Base-by-base conservation (phyloP, 2,888 invertebrate genomes). In the Lasioglossum pauxillum region DNA sequence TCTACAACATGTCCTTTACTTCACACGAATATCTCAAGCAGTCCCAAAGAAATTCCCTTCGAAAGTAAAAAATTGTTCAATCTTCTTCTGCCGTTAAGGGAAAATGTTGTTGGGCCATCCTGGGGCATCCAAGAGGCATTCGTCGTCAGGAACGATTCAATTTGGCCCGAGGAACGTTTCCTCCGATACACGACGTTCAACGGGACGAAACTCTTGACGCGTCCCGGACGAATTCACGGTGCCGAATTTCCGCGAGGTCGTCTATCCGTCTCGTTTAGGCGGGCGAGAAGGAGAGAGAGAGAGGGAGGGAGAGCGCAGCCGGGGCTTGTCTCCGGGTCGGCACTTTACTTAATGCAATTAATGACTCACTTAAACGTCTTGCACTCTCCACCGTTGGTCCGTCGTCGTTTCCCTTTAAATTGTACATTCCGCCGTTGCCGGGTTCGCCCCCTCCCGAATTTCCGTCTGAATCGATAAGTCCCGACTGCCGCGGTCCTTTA, bases 301-400 rank as follows among this genome's bases (percentile, higher is more conserved):
- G 2, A 46, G 46, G 1, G 46, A 5, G 46, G 23, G 27, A 0
- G 27, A 1, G 27, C 23, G 4, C 5, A 19, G 38, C n/a, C 73
- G 57, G 53, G 74, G 44, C 80, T 78, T 84, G 84, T 86, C 87
- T 64, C 31, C 64, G 86, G 82, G 85, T 83, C 88, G 86, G 91
- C 92, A 93, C 92, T 93, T 91, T 90, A 84, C 90, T 90, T 92
- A 88, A 93, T 88, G 86, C 92, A 91, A 92, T 93, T 93, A 93
- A 91, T 89, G 89, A 91, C 90, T 92, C 92, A 88, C 92, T 93
- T 91, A 88, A 92, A 92, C 89, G 88, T 90, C 87, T 90, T 86
- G 78, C 87, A 84, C 86, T 84, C 82, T 53, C 53, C 84, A 83
- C 72, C 82, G 82, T 75, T 81, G 82, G 82, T 79, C 76, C 76